These are phyloP conservation scores for Neuroscelio doddi DNA, from an alignment of 2,888 invertebrate species.

Conservation along the genomic window DNA sequence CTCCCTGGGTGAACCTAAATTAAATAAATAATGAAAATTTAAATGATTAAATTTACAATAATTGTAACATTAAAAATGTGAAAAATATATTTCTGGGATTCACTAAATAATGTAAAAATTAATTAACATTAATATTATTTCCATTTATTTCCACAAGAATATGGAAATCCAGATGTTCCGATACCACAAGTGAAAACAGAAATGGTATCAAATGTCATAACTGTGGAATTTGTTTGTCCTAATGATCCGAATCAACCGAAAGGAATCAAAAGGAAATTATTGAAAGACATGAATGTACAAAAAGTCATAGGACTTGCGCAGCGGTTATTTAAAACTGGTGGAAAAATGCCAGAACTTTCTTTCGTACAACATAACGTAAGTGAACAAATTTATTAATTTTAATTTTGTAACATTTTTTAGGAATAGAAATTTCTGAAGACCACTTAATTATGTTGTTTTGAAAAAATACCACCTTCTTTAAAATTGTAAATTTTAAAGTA, in stretches of 20 bases:
- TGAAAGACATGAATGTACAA: constrained; percentile 85
- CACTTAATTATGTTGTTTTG: no score
- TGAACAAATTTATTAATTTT: constrained; percentile 14
- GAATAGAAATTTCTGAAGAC: no score
- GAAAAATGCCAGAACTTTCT: constrained; percentile 71
- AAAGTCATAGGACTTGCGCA: constrained; percentile 87
- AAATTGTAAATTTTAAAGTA: no score
- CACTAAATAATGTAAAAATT: background rate
- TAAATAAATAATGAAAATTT: no score
- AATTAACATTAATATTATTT: constrained; percentile 8
- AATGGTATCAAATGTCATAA: constrained; percentile 73
- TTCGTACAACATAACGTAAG: constrained; percentile 71
- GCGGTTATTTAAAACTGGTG: constrained; percentile 79
- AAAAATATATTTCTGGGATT: background rate
- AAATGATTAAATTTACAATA: no score
- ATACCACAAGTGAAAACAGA: constrained; percentile 80
- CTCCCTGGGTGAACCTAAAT: no score
- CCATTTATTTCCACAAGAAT: constrained; percentile 75
- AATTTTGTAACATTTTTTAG: background rate
- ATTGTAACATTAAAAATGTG: no score
- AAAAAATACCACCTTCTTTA: no score
- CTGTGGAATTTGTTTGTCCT: constrained; percentile 76
- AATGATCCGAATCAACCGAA: constrained; percentile 72
- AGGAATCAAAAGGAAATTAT: constrained; percentile 79
- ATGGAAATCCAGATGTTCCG: constrained; percentile 86